These are phyloP conservation scores for Coryphaenoides rupestris DNA, from an alignment of 2,113 vertebrate species.

Conservation along the genomic window DNA sequence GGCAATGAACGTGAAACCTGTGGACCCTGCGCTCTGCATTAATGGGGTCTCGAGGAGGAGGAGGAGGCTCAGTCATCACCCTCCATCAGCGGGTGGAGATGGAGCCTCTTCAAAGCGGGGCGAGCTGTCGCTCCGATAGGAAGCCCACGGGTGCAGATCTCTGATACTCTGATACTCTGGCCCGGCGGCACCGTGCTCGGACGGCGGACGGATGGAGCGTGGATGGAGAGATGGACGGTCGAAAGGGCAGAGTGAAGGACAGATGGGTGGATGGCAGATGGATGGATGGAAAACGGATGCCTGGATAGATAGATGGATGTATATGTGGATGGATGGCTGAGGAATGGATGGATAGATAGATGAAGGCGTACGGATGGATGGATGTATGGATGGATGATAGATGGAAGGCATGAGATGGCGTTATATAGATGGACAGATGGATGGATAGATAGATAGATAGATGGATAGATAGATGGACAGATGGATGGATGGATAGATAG, in stretches of 20 bases:
- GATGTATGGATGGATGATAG: too few relatives aligned
- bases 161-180: neutral
- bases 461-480: neutral
- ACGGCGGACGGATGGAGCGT: too few relatives aligned
- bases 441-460: neutral
- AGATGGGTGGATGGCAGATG: too few relatives aligned
- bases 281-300: neutral
- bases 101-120: slow-evolving; percentile 54
- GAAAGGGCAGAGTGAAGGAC: neutral
- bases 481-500: neutral
- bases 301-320: slow-evolving; percentile 1
- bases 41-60: slow-evolving; percentile 69
- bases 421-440: too few relatives aligned
- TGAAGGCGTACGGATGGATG: too few relatives aligned
- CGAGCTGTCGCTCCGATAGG: slow-evolving; percentile 48
- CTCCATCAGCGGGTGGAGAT: slow-evolving; percentile 48
- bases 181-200: neutral
- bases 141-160: slow-evolving; percentile 10
- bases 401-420: too few relatives aligned
- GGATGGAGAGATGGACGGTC: neutral
- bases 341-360: neutral
- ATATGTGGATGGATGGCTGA: neutral
- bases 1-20: slow-evolving; percentile 61
- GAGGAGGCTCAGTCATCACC: slow-evolving; percentile 45
- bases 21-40: slow-evolving; percentile 50